phyloP scores from a whole-genome alignment of 1,140 invertebrate species.

The Drosophila lowei region DNA sequence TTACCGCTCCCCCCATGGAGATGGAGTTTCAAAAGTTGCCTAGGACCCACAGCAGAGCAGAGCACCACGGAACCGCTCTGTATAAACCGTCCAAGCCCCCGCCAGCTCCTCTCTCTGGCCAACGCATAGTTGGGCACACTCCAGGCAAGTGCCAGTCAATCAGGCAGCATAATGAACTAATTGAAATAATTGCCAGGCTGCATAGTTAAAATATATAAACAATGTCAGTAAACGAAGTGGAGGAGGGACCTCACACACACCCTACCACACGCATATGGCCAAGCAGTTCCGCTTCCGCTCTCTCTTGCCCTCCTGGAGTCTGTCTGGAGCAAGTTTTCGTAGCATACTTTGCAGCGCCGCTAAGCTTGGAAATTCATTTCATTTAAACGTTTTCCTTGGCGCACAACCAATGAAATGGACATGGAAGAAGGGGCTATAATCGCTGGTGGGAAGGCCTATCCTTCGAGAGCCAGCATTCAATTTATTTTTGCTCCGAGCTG shows the following conservation, averaged over 20 bases:
- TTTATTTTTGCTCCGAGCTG: too few relatives aligned
- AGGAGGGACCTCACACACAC: neutral
- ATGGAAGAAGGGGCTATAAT: neutral
- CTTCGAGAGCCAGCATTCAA: too few relatives aligned
- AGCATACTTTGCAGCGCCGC: conserved; percentile 56
- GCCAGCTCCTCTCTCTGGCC: conserved; percentile 1
- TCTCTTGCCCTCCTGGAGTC: too few relatives aligned
- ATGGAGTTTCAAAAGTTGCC: too few relatives aligned
- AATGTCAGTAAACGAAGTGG: conserved; percentile 44
- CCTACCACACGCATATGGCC: neutral
- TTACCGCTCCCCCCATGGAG: too few relatives aligned
- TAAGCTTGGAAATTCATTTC: conserved; percentile 66
- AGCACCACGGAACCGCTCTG: too few relatives aligned
- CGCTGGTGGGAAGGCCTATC: too few relatives aligned
- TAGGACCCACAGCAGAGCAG: too few relatives aligned
- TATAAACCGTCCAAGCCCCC: too few relatives aligned
- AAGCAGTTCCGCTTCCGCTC: neutral
- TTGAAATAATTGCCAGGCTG: conserved; percentile 69
- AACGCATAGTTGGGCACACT: conserved; percentile 18
- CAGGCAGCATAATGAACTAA: conserved; percentile 70
- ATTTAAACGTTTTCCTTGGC: conserved; percentile 62
- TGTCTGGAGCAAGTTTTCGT: conserved; percentile 38
- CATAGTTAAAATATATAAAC: conserved; percentile 70
- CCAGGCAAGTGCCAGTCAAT: conserved; percentile 57
- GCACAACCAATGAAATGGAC: conserved; percentile 26